A percentile compares a stretch with the other conserved stretches of the same genome.
These are phyloP conservation scores for Syndactyla subalaris DNA, from an alignment of 2,797 vertebrate species.

Conservation along the genomic window DNA sequence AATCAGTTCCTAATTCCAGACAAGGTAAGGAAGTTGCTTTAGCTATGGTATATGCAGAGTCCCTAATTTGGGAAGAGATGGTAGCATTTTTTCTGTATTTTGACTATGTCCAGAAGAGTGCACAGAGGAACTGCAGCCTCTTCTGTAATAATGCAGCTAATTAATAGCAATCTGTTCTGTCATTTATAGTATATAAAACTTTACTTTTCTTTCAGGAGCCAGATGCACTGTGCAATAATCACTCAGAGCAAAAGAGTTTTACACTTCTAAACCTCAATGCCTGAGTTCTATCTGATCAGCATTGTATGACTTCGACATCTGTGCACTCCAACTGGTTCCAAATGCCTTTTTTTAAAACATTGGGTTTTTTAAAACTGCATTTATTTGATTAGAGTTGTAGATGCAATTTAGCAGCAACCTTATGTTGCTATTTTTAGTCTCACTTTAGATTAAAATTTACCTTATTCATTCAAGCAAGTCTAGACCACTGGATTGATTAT, in stretches of 20 bases:
- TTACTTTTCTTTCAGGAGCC: slow-evolving; percentile 16
- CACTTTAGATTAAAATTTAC: slow-evolving; percentile 43
- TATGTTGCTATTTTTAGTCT: neutral
- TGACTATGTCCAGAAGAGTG: neutral
- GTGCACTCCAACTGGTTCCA: slow-evolving; percentile 3
- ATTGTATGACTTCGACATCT: slow-evolving; percentile 49
- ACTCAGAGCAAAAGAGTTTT: neutral
- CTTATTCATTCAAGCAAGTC: slow-evolving; percentile 10
- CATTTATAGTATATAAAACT: neutral
- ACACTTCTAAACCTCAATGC: neutral
- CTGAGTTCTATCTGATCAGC: slow-evolving; percentile 32
- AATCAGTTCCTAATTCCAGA: neutral
- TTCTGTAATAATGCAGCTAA: slow-evolving; percentile 26
- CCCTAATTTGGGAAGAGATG: neutral
- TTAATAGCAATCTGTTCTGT: slow-evolving; percentile 36
- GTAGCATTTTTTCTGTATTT: neutral
- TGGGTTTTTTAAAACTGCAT: accelerated
- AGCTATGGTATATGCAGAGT: neutral
- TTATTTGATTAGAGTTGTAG: neutral
- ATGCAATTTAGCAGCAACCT: slow-evolving; percentile 13
- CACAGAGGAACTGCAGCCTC: neutral
- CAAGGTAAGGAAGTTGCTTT: neutral
- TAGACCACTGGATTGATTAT: neutral
- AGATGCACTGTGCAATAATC: slow-evolving; percentile 9
- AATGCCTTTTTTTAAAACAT: neutral